Base-by-base conservation (phyloP, 2,888 invertebrate genomes). In the Heteromurus nitidus region DNA sequence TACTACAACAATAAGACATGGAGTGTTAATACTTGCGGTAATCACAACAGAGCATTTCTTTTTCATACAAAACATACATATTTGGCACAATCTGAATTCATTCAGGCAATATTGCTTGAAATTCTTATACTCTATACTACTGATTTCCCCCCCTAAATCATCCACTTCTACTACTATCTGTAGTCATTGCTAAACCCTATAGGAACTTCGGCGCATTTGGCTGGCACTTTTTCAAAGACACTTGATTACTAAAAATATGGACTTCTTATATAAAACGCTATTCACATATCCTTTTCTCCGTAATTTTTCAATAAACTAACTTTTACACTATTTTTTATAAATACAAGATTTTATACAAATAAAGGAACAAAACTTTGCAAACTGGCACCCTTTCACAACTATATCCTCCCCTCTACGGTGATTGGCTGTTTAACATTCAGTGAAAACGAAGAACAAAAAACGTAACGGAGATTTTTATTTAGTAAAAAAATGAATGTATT, bases 11-110 rank as follows among this genome's bases (percentile, higher is more conserved):
- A n/a, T n/a, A n/a, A n/a, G n/a, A n/a, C n/a, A n/a, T n/a, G n/a
- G n/a, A n/a, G n/a, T n/a, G n/a, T n/a, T n/a, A n/a, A n/a, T n/a
- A n/a, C n/a, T n/a, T n/a, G n/a, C n/a, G n/a, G n/a, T n/a, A n/a
- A n/a, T n/a, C n/a, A n/a, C n/a, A n/a, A n/a, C n/a, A n/a, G n/a
- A n/a, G n/a, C n/a, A n/a, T n/a, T n/a, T n/a, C n/a, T n/a, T n/a
- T n/a, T n/a, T n/a, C 47, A 16, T 36, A 16, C 42, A 60, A 60
- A 50, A 67, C 65, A 67, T 44, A 67, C 53, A 64, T 28, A 55
- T 80, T 80, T 80, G 80, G 80, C 80, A 80, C 80, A 22, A n/a
- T 58, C 72, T 80, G 80, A 80, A 80, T 80, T 80, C 80, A 20
- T 73, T 44, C 72, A 80, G 58, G 58, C 47, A 31, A 24, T 2